Evolutionary conservation across 2,888 invertebrate species (phyloP).

Genomic region (Drosophila atroscutellata): DNA sequence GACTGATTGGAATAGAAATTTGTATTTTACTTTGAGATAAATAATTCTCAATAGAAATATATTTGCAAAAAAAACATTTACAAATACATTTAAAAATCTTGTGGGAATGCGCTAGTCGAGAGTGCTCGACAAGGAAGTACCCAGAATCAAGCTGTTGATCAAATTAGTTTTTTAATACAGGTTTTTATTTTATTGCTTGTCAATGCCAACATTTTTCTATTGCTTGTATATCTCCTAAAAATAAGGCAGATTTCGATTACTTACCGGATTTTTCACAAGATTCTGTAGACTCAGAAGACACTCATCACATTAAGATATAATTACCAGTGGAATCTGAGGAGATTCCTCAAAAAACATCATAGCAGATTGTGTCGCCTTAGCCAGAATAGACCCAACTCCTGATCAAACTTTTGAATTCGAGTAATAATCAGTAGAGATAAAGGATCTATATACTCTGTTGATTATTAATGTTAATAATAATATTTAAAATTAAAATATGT

Average conservation of each 20-base stretch:
- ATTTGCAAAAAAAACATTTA: no score
- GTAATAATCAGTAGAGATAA: not conserved
- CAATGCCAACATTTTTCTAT: not conserved
- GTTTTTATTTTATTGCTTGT: not conserved
- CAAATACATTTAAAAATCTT: no score
- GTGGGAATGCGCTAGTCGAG: not conserved
- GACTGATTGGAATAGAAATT: fast-evolving
- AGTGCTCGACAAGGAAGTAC: not conserved
- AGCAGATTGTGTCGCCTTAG: not conserved
- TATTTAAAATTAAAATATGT: not conserved
- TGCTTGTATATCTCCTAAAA: not conserved
- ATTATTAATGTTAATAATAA: not conserved
- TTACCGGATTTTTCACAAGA: not conserved
- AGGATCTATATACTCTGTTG: not conserved
- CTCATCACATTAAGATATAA: not conserved
- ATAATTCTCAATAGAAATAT: not conserved
- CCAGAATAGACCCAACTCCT: not conserved
- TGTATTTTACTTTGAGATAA: not conserved
- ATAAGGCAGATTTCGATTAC: no score
- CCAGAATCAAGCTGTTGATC: not conserved
- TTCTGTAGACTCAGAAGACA: not conserved
- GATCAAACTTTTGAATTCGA: not conserved
- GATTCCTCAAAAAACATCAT: not conserved
- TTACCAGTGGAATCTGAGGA: not conserved
- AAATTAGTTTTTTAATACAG: no score